Conservation (phyloP, 1,140 invertebrate genomes). For the Pseudomyrmex pallidus region DNA sequence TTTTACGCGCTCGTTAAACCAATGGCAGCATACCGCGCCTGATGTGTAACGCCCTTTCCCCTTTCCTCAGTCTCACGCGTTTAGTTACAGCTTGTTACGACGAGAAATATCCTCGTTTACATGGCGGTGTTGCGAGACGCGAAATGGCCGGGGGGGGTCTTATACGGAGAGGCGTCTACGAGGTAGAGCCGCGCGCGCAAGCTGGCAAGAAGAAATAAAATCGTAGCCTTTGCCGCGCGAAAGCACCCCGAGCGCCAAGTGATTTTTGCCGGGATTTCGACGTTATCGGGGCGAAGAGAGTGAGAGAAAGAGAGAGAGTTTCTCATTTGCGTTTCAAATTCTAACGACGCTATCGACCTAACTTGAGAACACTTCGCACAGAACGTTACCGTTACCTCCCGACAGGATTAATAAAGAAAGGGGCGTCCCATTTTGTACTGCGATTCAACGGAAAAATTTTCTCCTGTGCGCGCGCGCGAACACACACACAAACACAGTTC, state of each 20-base stretch:
- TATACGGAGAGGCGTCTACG: slow-evolving; percentile 1
- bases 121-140: slow-evolving; percentile 41
- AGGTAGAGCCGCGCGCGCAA: not conserved
- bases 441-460: slow-evolving; percentile 38
- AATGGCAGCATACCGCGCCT: slow-evolving; percentile 71
- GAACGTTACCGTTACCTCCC: slow-evolving; percentile 59
- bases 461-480: not conserved
- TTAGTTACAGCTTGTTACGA: slow-evolving; percentile 76
- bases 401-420: slow-evolving; percentile 64
- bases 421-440: slow-evolving; percentile 31
- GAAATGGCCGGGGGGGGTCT: slow-evolving; percentile 26
- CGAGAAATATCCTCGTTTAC: slow-evolving; percentile 68
- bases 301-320: slow-evolving; percentile 4
- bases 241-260: slow-evolving; percentile 56
- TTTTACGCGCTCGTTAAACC: slow-evolving; percentile 80
- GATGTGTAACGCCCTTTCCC: slow-evolving; percentile 33
- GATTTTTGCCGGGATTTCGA: slow-evolving; percentile 68
- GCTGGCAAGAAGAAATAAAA: slow-evolving; percentile 64
- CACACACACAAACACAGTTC: too few species aligned
- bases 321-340: slow-evolving; percentile 73
- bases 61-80: slow-evolving; percentile 68
- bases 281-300: slow-evolving; percentile 55
- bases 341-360: slow-evolving; percentile 66
- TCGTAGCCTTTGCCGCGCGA: slow-evolving; percentile 59
- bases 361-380: slow-evolving; percentile 68